Percentiles rank a stretch among this genome's conserved stretches.
Conservation (phyloP, 2,888 invertebrate species). For the Acholoe squamosa region DNA sequence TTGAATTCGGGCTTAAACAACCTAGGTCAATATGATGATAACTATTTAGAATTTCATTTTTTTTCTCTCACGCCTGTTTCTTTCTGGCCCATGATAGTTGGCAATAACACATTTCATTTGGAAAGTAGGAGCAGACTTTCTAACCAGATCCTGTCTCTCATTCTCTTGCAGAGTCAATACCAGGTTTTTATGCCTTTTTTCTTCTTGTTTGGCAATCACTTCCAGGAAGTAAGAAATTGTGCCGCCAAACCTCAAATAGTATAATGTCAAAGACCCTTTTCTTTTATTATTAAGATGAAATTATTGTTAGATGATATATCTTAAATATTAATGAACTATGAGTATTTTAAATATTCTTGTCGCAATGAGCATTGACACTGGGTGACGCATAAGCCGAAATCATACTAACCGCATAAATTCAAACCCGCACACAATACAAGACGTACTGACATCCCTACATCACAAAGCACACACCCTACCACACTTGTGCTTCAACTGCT, state of each 20-base stretch:
- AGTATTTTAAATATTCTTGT: background rate
- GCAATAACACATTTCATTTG: background rate
- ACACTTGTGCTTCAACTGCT: slow-evolving; percentile 18
- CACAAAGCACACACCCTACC: background rate
- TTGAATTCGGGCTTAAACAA: no score
- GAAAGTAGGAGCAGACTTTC: slow-evolving; percentile 25
- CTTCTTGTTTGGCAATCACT: slow-evolving; percentile 62
- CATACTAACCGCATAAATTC: background rate
- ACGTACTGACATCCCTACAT: background rate
- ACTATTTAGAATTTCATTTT: no score
- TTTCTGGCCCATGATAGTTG: slow-evolving; percentile 15
- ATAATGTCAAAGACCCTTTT: background rate
- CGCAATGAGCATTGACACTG: background rate
- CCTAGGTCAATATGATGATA: no score
- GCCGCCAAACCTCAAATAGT: slow-evolving; percentile 48
- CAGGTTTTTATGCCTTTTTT: slow-evolving; percentile 60
- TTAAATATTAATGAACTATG: background rate
- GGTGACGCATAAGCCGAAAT: background rate
- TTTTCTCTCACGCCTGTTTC: background rate
- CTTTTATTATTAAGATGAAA: no score
- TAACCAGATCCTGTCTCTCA: slow-evolving; percentile 49
- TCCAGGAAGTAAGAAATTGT: slow-evolving; percentile 59
- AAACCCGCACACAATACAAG: background rate
- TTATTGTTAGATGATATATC: no score
- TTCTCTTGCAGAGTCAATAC: slow-evolving; percentile 59